Evolutionary conservation across 2,888 invertebrate genomes (phyloP).

Genomic region (Drosophila paucipuncta): DNA sequence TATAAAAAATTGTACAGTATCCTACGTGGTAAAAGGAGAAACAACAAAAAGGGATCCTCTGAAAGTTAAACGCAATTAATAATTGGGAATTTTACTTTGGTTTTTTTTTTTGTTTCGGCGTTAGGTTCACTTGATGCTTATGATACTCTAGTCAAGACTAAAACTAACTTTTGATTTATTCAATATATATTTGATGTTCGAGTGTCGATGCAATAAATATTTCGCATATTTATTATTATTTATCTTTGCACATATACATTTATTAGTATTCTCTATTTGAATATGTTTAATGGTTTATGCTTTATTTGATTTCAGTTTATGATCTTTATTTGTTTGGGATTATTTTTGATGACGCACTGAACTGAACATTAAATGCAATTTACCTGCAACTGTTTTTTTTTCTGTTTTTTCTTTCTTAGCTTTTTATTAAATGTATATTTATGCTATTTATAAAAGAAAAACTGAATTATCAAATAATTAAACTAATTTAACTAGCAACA

Average conservation of each 20-base stretch:
- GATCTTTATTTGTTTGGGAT: slow-evolving; percentile 39
- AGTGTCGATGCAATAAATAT: slow-evolving; percentile 23
- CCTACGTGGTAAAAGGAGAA: slow-evolving; percentile 4
- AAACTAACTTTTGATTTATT: slow-evolving; percentile 28
- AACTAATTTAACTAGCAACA: slow-evolving; percentile 65
- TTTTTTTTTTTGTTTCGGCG: not conserved
- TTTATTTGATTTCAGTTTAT: slow-evolving; percentile 69
- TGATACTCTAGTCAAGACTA: slow-evolving; percentile 22
- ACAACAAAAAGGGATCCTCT: not conserved
- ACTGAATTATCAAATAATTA: slow-evolving; percentile 26
- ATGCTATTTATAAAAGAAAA: slow-evolving; percentile 20
- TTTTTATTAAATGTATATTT: slow-evolving; percentile 15
- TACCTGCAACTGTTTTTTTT: slow-evolving; percentile 60
- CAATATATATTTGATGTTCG: slow-evolving; percentile 9
- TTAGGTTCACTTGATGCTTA: slow-evolving; percentile 15
- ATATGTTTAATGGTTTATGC: slow-evolving; percentile 40
- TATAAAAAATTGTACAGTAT: slow-evolving; percentile 33
- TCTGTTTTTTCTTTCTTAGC: slow-evolving; percentile 4
- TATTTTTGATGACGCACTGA: slow-evolving; percentile 40
- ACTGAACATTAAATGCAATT: slow-evolving; percentile 66
- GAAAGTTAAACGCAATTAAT: not conserved
- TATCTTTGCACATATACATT: slow-evolving; percentile 44
- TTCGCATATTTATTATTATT: slow-evolving; percentile 43
- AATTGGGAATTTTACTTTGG: not conserved
- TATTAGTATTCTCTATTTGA: slow-evolving; percentile 24